Percentiles rank a stretch among this genome's conserved stretches.
Evolutionary conservation across 1,140 invertebrate genomes (phyloP).

Genomic region (Aphelinus certus): DNA sequence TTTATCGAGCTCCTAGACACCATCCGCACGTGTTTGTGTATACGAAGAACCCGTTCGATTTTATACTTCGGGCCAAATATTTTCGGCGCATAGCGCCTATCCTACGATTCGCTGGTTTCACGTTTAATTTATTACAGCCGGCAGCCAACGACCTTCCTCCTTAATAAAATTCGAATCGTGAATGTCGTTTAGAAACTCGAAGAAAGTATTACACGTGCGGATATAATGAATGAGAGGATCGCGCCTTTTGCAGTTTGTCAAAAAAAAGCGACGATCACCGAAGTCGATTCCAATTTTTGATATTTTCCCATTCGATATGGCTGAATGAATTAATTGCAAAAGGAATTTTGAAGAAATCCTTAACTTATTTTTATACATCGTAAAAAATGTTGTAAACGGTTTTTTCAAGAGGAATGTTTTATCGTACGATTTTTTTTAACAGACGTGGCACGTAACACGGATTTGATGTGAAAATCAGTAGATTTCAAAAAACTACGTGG

Average conservation of each 20-base stretch:
- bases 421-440: no score
- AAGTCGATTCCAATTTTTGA: not conserved
- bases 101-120: slow-evolving; percentile 19
- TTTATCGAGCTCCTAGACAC: slow-evolving; percentile 21
- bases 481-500: no score
- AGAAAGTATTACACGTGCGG: slow-evolving; percentile 35
- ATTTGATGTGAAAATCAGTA: no score
- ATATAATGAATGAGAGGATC: slow-evolving; percentile 22
- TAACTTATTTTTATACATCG: not conserved
- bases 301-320: no score
- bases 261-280: not conserved
- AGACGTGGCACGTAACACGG: no score
- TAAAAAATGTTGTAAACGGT: not conserved
- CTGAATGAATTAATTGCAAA: slow-evolving; percentile 1
- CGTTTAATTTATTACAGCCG: slow-evolving; percentile 28
- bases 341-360: not conserved
- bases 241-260: not conserved
- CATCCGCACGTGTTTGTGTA: not conserved
- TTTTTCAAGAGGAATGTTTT: no score
- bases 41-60: slow-evolving; percentile 32
- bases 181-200: slow-evolving; percentile 35
- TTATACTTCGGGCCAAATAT: slow-evolving; percentile 35
- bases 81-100: slow-evolving; percentile 1
- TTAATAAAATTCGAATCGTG: slow-evolving; percentile 37
- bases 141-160: slow-evolving; percentile 29